phyloP scores from a whole-genome alignment of 37 sponge, comb jelly and placozoan species.

The Bolinopsis microptera region DNA sequence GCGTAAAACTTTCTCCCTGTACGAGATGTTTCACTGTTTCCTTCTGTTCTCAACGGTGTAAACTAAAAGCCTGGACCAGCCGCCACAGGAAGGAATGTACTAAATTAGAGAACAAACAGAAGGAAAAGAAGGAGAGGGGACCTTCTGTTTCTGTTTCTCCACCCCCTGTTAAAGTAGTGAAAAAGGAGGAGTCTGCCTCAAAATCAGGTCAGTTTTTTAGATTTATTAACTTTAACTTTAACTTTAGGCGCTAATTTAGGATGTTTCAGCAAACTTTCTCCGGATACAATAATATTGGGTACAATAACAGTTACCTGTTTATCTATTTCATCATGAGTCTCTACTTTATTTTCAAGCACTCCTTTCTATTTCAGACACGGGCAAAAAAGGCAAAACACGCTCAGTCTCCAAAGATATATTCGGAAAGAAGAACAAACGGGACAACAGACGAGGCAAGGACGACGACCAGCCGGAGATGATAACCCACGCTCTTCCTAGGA shows the following conservation, averaged over 20 bases:
- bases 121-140: slow-evolving; percentile 37
- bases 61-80: slow-evolving; percentile 69
- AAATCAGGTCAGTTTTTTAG: not conserved
- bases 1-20: slow-evolving; percentile 71
- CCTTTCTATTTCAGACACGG: not conserved
- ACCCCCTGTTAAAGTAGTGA: not conserved
- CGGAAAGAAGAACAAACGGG: not conserved
- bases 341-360: no score
- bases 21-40: slow-evolving; percentile 67
- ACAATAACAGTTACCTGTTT: no score
- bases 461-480: slow-evolving; percentile 3
- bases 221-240: not conserved
- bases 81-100: slow-evolving; percentile 75
- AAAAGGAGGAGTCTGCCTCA: not conserved
- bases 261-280: no score
- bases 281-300: no score
- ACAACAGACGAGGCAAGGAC: not conserved
- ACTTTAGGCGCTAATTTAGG: not conserved
- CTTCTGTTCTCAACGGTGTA: slow-evolving; percentile 75
- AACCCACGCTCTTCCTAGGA: slow-evolving; percentile 18
- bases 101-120: slow-evolving; percentile 59
- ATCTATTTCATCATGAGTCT: no score
- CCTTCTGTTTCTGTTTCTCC: not conserved
- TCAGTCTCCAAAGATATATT: slow-evolving; percentile 24
- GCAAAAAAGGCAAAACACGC: not conserved